Evolutionary conservation across 2,797 vertebrate genomes (phyloP), one percentile per base, ranked within the genome.

Genomic region (Hypotaenidia philippensis): DNA sequence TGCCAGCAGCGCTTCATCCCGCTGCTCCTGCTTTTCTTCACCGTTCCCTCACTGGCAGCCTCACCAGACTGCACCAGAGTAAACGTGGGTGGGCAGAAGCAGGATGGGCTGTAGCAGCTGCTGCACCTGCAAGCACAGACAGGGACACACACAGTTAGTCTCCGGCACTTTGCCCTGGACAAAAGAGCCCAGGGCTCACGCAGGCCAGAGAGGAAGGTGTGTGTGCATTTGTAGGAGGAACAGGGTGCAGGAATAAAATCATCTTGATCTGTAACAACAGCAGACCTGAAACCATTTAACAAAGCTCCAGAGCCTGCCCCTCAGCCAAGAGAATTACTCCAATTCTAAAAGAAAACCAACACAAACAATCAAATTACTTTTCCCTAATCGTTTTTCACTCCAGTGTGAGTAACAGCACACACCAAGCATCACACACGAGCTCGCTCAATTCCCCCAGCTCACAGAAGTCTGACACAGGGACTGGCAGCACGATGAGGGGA

Each of bases 271-370:
- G 0, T 13, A 79, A 79, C 69, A 81, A 60, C 60, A 66, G 50
- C 1, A 70, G 25, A 83, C 61, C 49, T 78, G 71, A 77, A 89
- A 68, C 4, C 38, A 47, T 20, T 74, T 27, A 75, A 71, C 41
- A 44, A 55, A 83, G 81, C 50, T 6, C 44, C 11, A 49, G 36
- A 45, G 69, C 50, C 57, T 90, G 72, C 89, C 84, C 89, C 88
- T 83, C 40, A 61, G 86, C 74, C 61, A 76, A 64, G 57, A 90
- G 88, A 94, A 74, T 40, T 23, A 90, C 83, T 47, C 69, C 53
- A 26, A 11, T n/a, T 71, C 49, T 87, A 31, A 87, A 49, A 11
- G 19, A 49, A 49, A 23, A 25, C 21, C 13, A 78, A 34, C 23
- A 31, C 56, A 83, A 95, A 92, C 36, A 29, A 80, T 3, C 32